These are phyloP conservation scores for Orthonyx spaldingii DNA, from an alignment of 2,113 vertebrate species.

Conservation along the genomic window DNA sequence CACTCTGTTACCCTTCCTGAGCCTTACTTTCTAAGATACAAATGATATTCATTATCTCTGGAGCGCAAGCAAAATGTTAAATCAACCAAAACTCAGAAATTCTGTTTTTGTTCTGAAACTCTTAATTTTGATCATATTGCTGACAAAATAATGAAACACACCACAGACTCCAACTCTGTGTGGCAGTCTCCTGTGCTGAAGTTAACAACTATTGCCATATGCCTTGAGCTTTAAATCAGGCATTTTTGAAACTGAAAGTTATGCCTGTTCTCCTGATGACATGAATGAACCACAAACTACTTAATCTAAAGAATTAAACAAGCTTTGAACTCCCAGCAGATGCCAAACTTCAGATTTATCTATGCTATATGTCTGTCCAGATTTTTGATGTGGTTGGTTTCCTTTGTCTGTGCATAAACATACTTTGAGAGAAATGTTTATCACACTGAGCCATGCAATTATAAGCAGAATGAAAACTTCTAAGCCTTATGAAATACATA, in stretches of 20 bases:
- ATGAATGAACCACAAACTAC: background rate
- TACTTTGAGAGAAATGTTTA: background rate
- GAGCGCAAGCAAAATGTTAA: background rate
- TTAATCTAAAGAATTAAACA: background rate
- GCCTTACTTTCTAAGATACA: background rate
- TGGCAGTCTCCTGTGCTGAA: background rate
- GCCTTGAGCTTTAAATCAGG: background rate
- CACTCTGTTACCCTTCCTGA: background rate
- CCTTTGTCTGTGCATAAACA: background rate
- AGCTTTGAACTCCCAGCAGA: background rate
- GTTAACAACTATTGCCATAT: background rate
- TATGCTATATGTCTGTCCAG: background rate
- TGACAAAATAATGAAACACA: background rate
- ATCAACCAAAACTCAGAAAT: background rate
- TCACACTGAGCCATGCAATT: rapidly evolving
- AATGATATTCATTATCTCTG: background rate
- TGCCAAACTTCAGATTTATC: background rate
- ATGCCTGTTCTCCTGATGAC: background rate
- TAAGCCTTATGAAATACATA: background rate
- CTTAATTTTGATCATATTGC: background rate
- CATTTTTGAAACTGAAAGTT: background rate
- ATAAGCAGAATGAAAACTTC: background rate
- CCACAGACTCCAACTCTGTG: background rate
- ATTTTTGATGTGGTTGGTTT: background rate
- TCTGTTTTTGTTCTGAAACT: background rate